A percentile compares a stretch with the other conserved stretches of the same genome.
Evolutionary conservation across 2,888 invertebrate species (phyloP).

Genomic region (Dasypolia templi): DNA sequence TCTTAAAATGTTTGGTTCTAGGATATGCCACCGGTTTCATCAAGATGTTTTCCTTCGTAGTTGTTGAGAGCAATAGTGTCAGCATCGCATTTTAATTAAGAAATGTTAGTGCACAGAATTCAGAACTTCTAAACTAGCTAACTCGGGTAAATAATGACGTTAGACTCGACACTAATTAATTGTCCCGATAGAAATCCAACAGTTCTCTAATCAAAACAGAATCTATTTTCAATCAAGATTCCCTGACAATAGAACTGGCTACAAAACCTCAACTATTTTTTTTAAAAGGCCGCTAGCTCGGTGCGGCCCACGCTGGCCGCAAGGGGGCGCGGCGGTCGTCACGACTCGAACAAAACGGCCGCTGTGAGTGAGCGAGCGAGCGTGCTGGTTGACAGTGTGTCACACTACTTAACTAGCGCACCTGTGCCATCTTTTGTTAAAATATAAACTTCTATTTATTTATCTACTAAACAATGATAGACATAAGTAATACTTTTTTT

Average conservation of each 20-base stretch:
- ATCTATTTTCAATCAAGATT: slow-evolving; percentile 38
- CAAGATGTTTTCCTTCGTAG: neutral
- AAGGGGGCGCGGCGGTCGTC: neutral
- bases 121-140: slow-evolving; percentile 1
- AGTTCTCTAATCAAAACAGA: slow-evolving; percentile 18
- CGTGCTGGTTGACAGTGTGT: slow-evolving; percentile 42
- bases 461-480: neutral
- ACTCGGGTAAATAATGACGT: slow-evolving; percentile 15
- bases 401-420: slow-evolving; percentile 32
- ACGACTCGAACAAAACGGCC: slow-evolving; percentile 37
- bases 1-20: neutral
- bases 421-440: slow-evolving; percentile 7
- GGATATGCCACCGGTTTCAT: neutral
- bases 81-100: slow-evolving; percentile 29
- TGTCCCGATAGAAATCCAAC: slow-evolving; percentile 5
- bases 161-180: slow-evolving; percentile 23
- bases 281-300: slow-evolving; percentile 46
- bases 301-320: slow-evolving; percentile 14
- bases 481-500: too few relatives aligned
- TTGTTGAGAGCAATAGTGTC: neutral
- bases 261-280: slow-evolving; percentile 40
- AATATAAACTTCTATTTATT: neutral
- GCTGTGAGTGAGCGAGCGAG: slow-evolving; percentile 31
- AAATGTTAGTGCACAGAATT: slow-evolving; percentile 18
- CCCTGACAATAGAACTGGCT: slow-evolving; percentile 23